Evolutionary conservation across 2,797 vertebrate genomes (phyloP).

Genomic region (Centroberyx gerrardi): DNA sequence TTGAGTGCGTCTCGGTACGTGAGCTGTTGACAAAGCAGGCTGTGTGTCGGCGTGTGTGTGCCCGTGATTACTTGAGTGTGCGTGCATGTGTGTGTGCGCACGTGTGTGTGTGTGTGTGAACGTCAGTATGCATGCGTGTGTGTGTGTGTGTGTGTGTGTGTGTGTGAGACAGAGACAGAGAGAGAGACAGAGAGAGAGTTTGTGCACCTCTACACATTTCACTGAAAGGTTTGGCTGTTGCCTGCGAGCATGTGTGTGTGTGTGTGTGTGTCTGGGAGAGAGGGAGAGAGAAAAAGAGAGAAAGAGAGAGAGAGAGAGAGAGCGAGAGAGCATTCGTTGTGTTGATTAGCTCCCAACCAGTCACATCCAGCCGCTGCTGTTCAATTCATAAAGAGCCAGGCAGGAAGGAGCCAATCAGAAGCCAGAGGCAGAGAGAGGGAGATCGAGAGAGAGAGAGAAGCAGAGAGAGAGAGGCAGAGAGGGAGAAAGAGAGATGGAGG

Average conservation of each 20-base stretch:
- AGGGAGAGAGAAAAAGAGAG: conserved; percentile 28
- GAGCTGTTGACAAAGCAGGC: conserved; percentile 70
- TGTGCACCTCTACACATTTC: conserved; percentile 38
- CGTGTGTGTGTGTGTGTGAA: conserved; percentile 40
- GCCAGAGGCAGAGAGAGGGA: conserved; percentile 29
- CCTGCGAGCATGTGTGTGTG: conserved; percentile 23
- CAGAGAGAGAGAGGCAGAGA: conserved; percentile 24
- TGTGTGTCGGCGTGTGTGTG: conserved; percentile 30
- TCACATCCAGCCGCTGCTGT: conserved; percentile 62
- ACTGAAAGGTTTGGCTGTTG: conserved; percentile 52
- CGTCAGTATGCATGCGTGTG: conserved; percentile 1
- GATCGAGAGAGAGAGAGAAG: conserved; percentile 32
- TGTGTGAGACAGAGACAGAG: conserved; percentile 56
- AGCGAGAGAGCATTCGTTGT: conserved; percentile 61
- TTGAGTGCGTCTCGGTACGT: conserved; percentile 67
- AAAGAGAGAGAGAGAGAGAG: conserved; percentile 45
- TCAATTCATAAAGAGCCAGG: conserved; percentile 83
- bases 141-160: conserved; percentile 35
- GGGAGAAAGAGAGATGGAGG: conserved; percentile 16
- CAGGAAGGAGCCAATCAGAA: conserved; percentile 64
- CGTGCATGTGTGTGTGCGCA: conserved; percentile 25
- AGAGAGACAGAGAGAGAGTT: conserved; percentile 40
- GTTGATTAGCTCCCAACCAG: conserved; percentile 73
- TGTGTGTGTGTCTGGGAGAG: conserved; percentile 7
- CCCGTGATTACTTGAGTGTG: background rate